phyloP scores from a whole-genome alignment of 2,797 vertebrate species.

The Ambastaia sidthimunki region DNA sequence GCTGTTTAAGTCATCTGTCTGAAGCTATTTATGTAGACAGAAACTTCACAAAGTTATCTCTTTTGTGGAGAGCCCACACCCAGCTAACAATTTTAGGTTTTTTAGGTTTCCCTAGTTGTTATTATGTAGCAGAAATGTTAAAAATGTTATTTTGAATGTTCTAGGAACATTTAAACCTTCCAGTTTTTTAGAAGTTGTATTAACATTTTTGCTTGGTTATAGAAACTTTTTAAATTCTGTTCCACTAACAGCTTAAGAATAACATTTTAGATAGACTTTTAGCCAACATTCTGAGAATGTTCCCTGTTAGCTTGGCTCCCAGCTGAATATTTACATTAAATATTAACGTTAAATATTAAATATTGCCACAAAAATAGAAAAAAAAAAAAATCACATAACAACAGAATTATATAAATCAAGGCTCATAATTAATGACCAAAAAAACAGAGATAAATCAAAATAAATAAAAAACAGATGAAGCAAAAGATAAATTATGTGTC shows the following conservation, averaged over 20 bases:
- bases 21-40: conserved; percentile 56
- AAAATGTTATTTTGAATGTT: no score
- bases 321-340: neutral
- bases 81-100: neutral
- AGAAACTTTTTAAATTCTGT: no score
- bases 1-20: conserved; percentile 57
- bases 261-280: no score
- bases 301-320: neutral
- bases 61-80: conserved; percentile 36
- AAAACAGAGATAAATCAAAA: conserved; percentile 1
- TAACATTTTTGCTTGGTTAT: no score
- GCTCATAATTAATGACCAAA: neutral
- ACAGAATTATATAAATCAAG: no score
- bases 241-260: no score
- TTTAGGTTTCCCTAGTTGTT: no score
- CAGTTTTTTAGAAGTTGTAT: no score
- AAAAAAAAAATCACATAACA: neutral
- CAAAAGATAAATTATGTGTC: conserved; percentile 15
- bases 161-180: no score
- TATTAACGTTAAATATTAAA: neutral
- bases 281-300: no score
- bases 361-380: neutral
- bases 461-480: neutral
- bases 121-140: no score
- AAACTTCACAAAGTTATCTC: conserved; percentile 47